Base-by-base conservation (phyloP, 1,140 invertebrate species). In the Trichogramma pretiosum region DNA sequence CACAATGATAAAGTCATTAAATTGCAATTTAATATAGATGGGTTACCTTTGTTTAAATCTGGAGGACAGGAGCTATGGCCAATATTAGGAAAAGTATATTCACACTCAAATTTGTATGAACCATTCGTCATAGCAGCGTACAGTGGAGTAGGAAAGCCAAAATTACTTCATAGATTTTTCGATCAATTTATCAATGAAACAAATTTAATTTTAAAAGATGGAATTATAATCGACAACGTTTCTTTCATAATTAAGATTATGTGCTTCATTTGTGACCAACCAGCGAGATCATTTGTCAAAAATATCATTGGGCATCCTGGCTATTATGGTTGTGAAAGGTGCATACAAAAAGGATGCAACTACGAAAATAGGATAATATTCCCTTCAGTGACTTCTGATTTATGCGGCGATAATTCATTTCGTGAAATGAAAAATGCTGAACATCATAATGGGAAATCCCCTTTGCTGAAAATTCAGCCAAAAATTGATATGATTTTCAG, bases 71-170 rank as follows among this genome's bases (percentile, higher is more conserved):
- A 56, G 21, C 49, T 53, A 37, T 56, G 52, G 52, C 39, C 48
- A 36, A 48, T 58, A 33, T 23, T 40, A 32, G 35, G 23, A 7
- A 50, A 54, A 37, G 38, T 51, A 26, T 41, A 33, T 22, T 19
- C 24, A 16, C 14, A 43, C 8, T 3, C 17, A 8, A 19, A 54
- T 40, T 16, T 51, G 3, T 42, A 39, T 19, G 28, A 43, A 34
- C 54, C 54, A 11, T 56, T 58, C 43, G 39, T 36, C 7, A 48
- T 56, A 4, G 52, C 50, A 21, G 35, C 56, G 13, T 56, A 48
- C 48, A 14, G 22, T 17, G 53, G 55, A 4, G 11, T 48, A 13
- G 42, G 50, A 11, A 56, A 56, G 38, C 42, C 38, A 3, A n/a
- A n/a, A n/a, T n/a, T n/a, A n/a, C n/a, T n/a, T n/a, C n/a, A 3